Base-by-base conservation (phyloP, 2,888 invertebrate species). In the Lacanobia oleracea region DNA sequence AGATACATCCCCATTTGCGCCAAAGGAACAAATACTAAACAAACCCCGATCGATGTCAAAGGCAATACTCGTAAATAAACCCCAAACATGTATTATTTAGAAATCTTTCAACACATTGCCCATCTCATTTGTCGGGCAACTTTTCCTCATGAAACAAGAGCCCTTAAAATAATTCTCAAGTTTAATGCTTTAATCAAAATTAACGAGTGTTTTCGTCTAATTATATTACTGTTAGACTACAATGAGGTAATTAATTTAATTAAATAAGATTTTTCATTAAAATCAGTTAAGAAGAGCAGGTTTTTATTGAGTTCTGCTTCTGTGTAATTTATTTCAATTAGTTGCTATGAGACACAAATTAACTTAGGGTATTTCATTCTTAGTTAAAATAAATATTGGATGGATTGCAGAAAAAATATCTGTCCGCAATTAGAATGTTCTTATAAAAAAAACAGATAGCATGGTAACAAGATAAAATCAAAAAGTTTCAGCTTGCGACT, bases 181-280 rank as follows among this genome's bases (percentile, higher is more conserved):
- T 69, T 72, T 59, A 65, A 79, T 51, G 57, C 54, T 64, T 67
- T 43, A 54, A 69, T 37, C 61, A 16, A 63, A 80, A 77, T 76
- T 61, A 48, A 65, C 50, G 45, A 75, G 23, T 67, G 60, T 72
- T 77, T 61, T 61, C 21, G 9, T 57, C 14, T 75, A 70, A 78
- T 80, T 75, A 65, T 65, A 57, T 65, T 65, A 70, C 53, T 23
- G 65, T 61, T 60, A 21, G 43, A 63, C 23, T 62, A 50, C 33
- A 74, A 57, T 43, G 14, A 48, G 23, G 3, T 74, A 67, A 67
- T 67, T 62, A 40, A 53, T 63, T 48, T 12, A 66, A 51, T 67
- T 51, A 37, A 67, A 51, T 67, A 57, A 75, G 50, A 51, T 68
- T 50, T 59, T n/a, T 27, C 23, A 33, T 72, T 75, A 48, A 54